These are phyloP conservation scores for Meteorus sp. DNA, from an alignment of 1,140 invertebrate species.

Conservation along the genomic window DNA sequence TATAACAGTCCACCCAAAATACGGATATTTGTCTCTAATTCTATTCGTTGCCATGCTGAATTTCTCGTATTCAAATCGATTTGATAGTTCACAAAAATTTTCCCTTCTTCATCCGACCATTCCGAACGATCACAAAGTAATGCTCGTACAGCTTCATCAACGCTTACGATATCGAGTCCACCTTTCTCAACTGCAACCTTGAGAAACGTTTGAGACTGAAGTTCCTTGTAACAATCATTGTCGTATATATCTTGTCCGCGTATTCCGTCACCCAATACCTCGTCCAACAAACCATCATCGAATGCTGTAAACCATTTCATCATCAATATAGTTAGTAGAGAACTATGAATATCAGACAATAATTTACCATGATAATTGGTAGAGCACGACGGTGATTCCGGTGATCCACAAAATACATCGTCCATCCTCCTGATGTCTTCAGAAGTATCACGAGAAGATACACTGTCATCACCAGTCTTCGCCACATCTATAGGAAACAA, in stretches of 20 bases:
- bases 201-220: slow-evolving; percentile 47
- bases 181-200: slow-evolving; percentile 38
- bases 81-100: slow-evolving; percentile 45
- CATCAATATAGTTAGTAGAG: background rate
- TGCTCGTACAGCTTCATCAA: slow-evolving; percentile 56
- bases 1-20: slow-evolving; percentile 66
- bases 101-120: slow-evolving; percentile 59
- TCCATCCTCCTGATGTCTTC: slow-evolving; percentile 43
- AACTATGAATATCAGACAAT: background rate
- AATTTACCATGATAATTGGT: slow-evolving; percentile 48
- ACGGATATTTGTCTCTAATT: slow-evolving; percentile 67
- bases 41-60: slow-evolving; percentile 69
- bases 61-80: slow-evolving; percentile 68
- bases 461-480: slow-evolving; percentile 36
- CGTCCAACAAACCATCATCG: slow-evolving; percentile 36
- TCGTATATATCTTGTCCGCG: slow-evolving; percentile 52
- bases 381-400: slow-evolving; percentile 55
- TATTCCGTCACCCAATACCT: slow-evolving; percentile 57
- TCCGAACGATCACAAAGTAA: slow-evolving; percentile 59
- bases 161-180: slow-evolving; percentile 34
- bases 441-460: slow-evolving; percentile 40
- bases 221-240: slow-evolving; percentile 54
- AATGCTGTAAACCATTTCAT: background rate
- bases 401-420: slow-evolving; percentile 49
- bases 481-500: slow-evolving; percentile 33